A percentile compares a stretch with the other conserved stretches of the same genome.
Conservation (phyloP, 2,888 invertebrate genomes). For the Xestia rhomboidea region DNA sequence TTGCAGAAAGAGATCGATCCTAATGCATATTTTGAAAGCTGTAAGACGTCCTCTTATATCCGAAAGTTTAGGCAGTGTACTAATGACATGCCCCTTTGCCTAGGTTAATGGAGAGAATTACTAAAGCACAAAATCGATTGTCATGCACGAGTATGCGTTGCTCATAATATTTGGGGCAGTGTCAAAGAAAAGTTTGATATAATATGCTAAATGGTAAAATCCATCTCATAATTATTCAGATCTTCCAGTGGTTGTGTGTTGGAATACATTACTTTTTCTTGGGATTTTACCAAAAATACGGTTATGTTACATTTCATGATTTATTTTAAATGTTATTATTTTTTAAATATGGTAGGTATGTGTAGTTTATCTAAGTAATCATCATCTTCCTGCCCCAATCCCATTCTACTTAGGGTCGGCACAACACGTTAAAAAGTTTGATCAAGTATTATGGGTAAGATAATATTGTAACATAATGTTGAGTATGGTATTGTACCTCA, state of each 20-base stretch:
- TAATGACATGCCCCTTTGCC: slow-evolving; percentile 5
- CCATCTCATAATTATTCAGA: slow-evolving; percentile 2
- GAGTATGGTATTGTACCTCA: no score
- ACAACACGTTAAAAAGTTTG: no score
- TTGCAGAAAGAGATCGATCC: slow-evolving; percentile 70
- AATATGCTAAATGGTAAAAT: neutral
- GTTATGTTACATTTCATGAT: neutral
- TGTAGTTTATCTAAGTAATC: neutral
- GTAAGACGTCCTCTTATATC: slow-evolving; percentile 9
- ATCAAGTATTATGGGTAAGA: no score
- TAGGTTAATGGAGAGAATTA: slow-evolving; percentile 31
- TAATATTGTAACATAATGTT: no score
- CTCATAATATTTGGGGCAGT: slow-evolving; percentile 5
- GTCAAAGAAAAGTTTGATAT: slow-evolving; percentile 2
- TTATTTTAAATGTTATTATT: neutral
- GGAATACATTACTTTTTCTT: neutral
- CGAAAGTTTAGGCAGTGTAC: slow-evolving; percentile 11
- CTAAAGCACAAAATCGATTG: slow-evolving; percentile 34
- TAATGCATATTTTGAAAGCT: slow-evolving; percentile 45
- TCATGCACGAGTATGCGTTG: neutral
- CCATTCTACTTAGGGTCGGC: no score
- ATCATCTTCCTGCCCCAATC: neutral
- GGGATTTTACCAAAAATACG: neutral
- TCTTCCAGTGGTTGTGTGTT: slow-evolving; percentile 1
- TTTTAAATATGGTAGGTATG: no score